Percentiles rank a stretch among this genome's conserved stretches.
These are phyloP conservation scores for Taurulus bubalis DNA, from an alignment of 2,113 vertebrate genomes.

Conservation along the genomic window DNA sequence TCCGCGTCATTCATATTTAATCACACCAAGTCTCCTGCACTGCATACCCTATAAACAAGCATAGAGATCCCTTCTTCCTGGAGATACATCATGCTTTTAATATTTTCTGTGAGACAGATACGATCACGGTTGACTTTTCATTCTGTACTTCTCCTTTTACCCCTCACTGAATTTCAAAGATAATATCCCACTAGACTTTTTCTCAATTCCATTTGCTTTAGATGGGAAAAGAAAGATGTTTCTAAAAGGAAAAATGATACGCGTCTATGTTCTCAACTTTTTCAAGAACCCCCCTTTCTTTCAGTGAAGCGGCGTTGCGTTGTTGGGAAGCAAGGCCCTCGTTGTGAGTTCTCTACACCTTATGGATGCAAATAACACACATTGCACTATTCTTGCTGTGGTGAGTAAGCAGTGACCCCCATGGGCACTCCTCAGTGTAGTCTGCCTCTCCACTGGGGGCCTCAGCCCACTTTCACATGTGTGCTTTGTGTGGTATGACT, in stretches of 20 bases:
- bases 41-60: neutral
- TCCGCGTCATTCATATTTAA: neutral
- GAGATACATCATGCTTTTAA: neutral
- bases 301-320: neutral
- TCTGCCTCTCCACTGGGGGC: neutral
- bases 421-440: neutral
- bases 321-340: neutral
- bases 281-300: neutral
- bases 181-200: constrained; percentile 45
- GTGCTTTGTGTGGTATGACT: neutral
- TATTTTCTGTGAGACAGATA: constrained; percentile 15
- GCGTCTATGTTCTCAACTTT: neutral
- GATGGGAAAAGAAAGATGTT: neutral
- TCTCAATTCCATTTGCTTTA: constrained; percentile 23
- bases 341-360: neutral
- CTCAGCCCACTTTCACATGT: neutral
- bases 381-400: neutral
- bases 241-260: neutral
- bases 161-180: constrained; percentile 4
- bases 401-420: neutral
- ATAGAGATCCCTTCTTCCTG: neutral
- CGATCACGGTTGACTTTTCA: constrained; percentile 38
- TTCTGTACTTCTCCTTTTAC: neutral
- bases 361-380: neutral
- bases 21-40: neutral